These are phyloP conservation scores for Drosophila pseudotakahashii DNA, from an alignment of 2,888 invertebrate species.

Conservation along the genomic window DNA sequence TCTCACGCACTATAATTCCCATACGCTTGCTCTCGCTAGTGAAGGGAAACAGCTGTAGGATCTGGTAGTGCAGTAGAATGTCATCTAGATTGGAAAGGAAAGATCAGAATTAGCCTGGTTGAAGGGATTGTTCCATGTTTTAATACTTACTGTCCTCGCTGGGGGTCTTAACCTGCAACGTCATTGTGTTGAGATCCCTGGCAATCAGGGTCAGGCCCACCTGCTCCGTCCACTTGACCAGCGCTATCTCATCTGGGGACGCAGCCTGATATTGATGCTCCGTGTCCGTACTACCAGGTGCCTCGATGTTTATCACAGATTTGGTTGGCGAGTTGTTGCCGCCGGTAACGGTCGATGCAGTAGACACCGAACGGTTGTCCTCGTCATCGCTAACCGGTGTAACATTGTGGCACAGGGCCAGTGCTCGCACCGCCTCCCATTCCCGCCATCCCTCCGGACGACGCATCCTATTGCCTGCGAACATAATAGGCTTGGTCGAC, in stretches of 20 bases:
- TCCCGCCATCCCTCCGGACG: slow-evolving; percentile 90
- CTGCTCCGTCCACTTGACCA: slow-evolving; percentile 95
- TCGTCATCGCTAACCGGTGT: slow-evolving; percentile 95
- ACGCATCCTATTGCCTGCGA: slow-evolving; percentile 85
- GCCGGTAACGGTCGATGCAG: slow-evolving; percentile 80
- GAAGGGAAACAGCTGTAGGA: slow-evolving; percentile 94
- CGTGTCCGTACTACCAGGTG: slow-evolving; percentile 64
- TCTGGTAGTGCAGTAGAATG: slow-evolving; percentile 87
- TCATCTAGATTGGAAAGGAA: slow-evolving; percentile 75
- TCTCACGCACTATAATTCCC: slow-evolving; percentile 95
- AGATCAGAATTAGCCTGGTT: neutral
- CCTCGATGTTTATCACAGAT: slow-evolving; percentile 83
- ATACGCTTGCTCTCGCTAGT: slow-evolving; percentile 96
- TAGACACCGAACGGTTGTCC: slow-evolving; percentile 80
- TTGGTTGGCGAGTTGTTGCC: slow-evolving; percentile 83
- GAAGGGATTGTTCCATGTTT: too few species aligned
- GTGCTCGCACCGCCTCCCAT: slow-evolving; percentile 95
- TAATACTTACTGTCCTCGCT: slow-evolving; percentile 64
- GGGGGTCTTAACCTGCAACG: slow-evolving; percentile 81
- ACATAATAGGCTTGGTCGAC: slow-evolving; percentile 64
- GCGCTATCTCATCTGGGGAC: slow-evolving; percentile 97
- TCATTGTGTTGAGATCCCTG: slow-evolving; percentile 87
- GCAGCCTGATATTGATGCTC: slow-evolving; percentile 89
- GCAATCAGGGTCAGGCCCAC: slow-evolving; percentile 87
- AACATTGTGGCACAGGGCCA: slow-evolving; percentile 99